Evolutionary conservation across 1,140 invertebrate species (phyloP).

Genomic region (Trichogramma pretiosum): DNA sequence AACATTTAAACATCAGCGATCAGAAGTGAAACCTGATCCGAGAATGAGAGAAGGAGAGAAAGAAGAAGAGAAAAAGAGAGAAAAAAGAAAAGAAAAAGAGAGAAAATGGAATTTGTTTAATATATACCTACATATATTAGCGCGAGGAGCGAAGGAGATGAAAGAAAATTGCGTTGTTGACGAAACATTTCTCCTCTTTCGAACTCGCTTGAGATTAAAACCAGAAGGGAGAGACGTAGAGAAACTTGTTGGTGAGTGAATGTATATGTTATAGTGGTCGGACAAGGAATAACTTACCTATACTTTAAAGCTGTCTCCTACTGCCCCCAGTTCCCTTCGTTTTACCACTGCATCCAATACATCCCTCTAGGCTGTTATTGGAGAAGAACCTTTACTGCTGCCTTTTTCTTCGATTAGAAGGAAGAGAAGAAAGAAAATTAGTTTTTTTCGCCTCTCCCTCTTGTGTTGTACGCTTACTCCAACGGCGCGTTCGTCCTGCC

Average conservation of each 20-base stretch:
- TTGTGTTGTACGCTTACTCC: background rate
- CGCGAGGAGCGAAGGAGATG: background rate
- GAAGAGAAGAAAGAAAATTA: background rate
- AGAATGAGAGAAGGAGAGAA: too few relatives aligned
- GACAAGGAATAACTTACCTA: background rate
- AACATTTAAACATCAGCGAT: too few relatives aligned
- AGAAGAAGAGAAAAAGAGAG: too few relatives aligned
- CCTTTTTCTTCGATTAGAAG: constrained; percentile 1
- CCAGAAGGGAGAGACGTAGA: background rate
- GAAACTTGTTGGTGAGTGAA: background rate
- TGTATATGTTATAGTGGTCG: background rate
- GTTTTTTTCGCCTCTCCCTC: background rate
- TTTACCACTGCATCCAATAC: too few relatives aligned
- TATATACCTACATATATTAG: too few relatives aligned
- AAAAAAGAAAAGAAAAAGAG: background rate
- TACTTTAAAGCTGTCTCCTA: background rate
- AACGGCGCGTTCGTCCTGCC: too few relatives aligned
- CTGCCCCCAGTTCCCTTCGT: background rate
- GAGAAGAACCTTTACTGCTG: too few relatives aligned
- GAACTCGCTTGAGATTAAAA: constrained; percentile 13
- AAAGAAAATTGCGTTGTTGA: constrained; percentile 10
- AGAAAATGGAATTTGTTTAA: too few relatives aligned
- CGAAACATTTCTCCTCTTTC: constrained; percentile 5
- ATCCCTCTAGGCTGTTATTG: too few relatives aligned
- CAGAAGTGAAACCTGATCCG: too few relatives aligned